Evolutionary conservation across 2,888 invertebrate species (phyloP), one percentile per base, ranked within the genome.

Genomic region (Drosophila mimetica): DNA sequence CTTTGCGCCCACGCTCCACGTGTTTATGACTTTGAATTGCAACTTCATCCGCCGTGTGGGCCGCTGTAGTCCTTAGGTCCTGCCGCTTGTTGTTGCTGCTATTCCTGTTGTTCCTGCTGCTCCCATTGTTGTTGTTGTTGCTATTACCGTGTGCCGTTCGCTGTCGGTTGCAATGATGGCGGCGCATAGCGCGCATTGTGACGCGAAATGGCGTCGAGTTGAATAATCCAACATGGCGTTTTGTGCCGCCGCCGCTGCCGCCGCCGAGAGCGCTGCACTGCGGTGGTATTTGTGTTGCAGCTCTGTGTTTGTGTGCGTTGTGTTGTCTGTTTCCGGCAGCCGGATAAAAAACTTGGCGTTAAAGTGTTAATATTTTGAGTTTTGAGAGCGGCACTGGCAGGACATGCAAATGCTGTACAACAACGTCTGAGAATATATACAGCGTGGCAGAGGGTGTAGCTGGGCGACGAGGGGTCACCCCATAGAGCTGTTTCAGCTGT

Each of bases 21-120:
- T 90, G 90, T 83, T 89, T 90, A 89, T 89, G 89, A 87, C 89
- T 88, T 88, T 88, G 89, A 89, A 89, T 89, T 89, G 89, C 89
- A 88, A 83, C 88, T 88, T 89, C 83, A 80, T 77, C 88, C 86
- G 89, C 88, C 71, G 74, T 59, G 66, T 74, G 79, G 77, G 86
- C 74, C 70, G 65, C 37, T 52, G 14, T 51, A 22, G 59, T 22
- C 66, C 30, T 16, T 16, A n/a, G 16, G 16, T 34, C 55, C 25
- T 37, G 30, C 22, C 22, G 48, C 18, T 20, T 7, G 30, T 22
- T 54, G 58, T 48, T 34, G 28, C 18, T 51, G 67, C 51, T 39
- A 46, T 30, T 58, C 75, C 55, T 44, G 51, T 16, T 65, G 65
- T 16, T 32, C 9, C 36, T 22, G 42, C n/a, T 65, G 65, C n/a